These are phyloP conservation scores for Procambarus clarkii DNA, from an alignment of 1,140 invertebrate species.

Conservation along the genomic window DNA sequence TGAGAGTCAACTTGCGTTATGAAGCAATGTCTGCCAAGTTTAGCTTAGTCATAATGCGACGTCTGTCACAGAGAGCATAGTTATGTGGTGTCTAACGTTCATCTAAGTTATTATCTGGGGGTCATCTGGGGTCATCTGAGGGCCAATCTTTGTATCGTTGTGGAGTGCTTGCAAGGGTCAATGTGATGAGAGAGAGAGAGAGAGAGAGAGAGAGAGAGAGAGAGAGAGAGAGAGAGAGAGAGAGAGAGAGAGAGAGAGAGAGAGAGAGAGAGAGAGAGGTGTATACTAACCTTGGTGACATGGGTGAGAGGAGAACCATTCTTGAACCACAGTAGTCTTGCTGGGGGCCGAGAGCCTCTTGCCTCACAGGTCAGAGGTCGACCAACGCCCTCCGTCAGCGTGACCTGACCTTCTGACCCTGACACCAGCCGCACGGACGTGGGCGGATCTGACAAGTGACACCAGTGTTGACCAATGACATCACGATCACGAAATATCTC, in stretches of 20 bases:
- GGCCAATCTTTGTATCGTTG: too few relatives aligned
- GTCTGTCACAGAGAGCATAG: too few relatives aligned
- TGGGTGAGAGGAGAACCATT: not conserved
- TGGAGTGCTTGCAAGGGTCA: too few relatives aligned
- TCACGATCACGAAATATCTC: too few relatives aligned
- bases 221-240: not conserved
- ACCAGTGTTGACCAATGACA: too few relatives aligned
- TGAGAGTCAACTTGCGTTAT: too few relatives aligned
- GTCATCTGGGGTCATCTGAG: too few relatives aligned
- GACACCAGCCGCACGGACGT: constrained; percentile 4
- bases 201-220: constrained; percentile 8
- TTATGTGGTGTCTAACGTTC: too few relatives aligned
- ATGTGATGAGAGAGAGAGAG: not conserved
- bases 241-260: constrained; percentile 12
- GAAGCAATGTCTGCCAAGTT: too few relatives aligned
- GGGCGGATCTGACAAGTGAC: not conserved
- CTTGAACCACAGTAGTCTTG: constrained; percentile 9
- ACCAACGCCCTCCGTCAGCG: not conserved
- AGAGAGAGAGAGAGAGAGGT: not conserved
- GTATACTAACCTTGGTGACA: not conserved
- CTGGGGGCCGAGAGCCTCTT: not conserved
- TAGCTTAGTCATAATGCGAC: too few relatives aligned
- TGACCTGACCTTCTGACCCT: constrained; percentile 18
- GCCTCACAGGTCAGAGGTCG: constrained; percentile 24
- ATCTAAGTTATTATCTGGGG: too few relatives aligned